Base-by-base conservation (phyloP, 2,888 invertebrate genomes). In the Dryocosmus kuriphilus region DNA sequence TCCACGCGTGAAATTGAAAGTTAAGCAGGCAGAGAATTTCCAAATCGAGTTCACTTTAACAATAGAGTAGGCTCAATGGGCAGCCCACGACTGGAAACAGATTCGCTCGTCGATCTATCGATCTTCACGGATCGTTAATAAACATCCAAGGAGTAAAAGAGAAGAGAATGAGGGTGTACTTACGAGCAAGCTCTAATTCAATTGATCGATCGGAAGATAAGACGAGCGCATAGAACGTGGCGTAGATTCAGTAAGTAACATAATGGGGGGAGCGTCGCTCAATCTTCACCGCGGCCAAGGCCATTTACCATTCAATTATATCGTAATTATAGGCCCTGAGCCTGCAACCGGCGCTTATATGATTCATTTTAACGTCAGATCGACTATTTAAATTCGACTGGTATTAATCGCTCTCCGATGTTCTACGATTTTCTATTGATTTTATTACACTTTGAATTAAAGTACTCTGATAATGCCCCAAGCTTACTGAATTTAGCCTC, bases 131-230 rank as follows among this genome's bases (percentile, higher is more conserved):
- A 38, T 65, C 35, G 63, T 57, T 57, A 65, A 65, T 38, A 73
- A 27, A 27, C 75, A 80, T 74, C 63, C n/a, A 55, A 74, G n/a
- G 14, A 55, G 60, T 38, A 74, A 74, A 60, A 57, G n/a, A 74
- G 65, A 51, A 74, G 73, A 75, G 74, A 74, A 74, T 60, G 76
- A 85, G 78, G 62, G 78, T 78, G 80, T 77, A 79, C 75, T 79
- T 81, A 77, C 75, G 79, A 27, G 77, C 81, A 81, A 81, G 78
- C 81, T 83, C 81, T 83, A 84, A 87, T 87, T 87, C 82, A 79
- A 82, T 83, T 83, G 87, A 87, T 87, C 83, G 83, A 83, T 85
- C 84, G 77, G 55, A n/a, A 81, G 82, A 85, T 86, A 83, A 83
- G 78, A 76, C 79, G 79, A 75, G 65, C 79, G 71, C 74, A 78